These are phyloP conservation scores for Helobdella robusta DNA, from an alignment of 2,888 invertebrate genomes.

Conservation along the genomic window DNA sequence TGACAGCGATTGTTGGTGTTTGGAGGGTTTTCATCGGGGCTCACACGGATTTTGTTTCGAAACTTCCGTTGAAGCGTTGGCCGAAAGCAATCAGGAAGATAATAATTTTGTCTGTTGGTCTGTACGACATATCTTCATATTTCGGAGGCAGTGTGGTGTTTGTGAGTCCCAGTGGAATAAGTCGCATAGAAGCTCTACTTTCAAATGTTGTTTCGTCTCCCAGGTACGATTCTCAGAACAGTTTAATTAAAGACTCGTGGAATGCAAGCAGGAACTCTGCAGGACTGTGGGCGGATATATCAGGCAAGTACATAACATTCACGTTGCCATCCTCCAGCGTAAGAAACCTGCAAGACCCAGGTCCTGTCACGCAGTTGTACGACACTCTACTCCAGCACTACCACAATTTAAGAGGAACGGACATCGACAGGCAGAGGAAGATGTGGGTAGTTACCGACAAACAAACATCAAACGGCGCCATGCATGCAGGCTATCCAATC, in stretches of 20 bases:
- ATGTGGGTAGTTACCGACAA: constrained; percentile 34
- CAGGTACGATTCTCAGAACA: constrained; percentile 12
- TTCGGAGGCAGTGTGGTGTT: constrained; percentile 31
- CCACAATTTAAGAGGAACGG: constrained; percentile 31
- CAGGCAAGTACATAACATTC: constrained; percentile 33
- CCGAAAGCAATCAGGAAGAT: constrained; percentile 22
- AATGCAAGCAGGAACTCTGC: constrained; percentile 22
- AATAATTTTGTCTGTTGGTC: neutral
- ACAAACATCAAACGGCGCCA: constrained; percentile 33
- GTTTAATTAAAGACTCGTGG: constrained; percentile 24
- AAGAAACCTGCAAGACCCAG: constrained; percentile 30
- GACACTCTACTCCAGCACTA: constrained; percentile 32
- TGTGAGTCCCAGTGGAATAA: constrained; percentile 12
- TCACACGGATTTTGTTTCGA: constrained; percentile 34
- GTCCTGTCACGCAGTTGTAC: constrained; percentile 30
- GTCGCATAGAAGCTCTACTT: constrained; percentile 13
- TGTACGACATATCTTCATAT: constrained; percentile 9
- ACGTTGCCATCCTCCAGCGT: constrained; percentile 34
- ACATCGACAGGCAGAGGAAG: constrained; percentile 8
- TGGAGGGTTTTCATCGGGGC: constrained; percentile 35
- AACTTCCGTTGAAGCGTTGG: constrained; percentile 25
- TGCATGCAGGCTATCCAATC: constrained; percentile 39
- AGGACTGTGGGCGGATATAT: constrained; percentile 36
- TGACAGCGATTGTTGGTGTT: neutral
- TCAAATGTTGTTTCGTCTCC: constrained; percentile 28